Evolutionary conservation across 2,888 invertebrate species (phyloP), one percentile per base, ranked within the genome.

Genomic region (Magallana nippona): DNA sequence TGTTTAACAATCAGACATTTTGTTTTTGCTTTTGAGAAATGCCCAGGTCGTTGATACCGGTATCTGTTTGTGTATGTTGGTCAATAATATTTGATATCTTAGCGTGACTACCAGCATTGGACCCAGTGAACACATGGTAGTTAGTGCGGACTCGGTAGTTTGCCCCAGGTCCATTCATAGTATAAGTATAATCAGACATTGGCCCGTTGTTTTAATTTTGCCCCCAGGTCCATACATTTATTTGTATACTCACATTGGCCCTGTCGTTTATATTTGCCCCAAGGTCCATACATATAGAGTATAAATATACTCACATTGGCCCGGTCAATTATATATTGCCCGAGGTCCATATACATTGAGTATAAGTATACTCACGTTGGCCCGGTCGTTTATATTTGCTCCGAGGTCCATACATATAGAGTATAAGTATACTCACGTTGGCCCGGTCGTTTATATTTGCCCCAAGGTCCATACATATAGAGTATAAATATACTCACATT

Each of bases 251-350:
- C 95, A 98, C n/a, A n/a, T 97, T 97, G 93, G 98, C 98, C 91
- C 97, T 96, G 78, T 97, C 97, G 88, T 98, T 97, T 85, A 98
- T 96, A 94, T 98, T 97, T 11, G 97, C 97, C 77, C 98, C 98
- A 19, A 98, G 95, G 87, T 99, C 98, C 89, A 98, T 32, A 32
- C 2, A 32, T 32, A 2, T 32, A 32, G 3, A 5, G 32, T 32
- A 32, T 32, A 32, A 32, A 5, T 32, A 32, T 32, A 32, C 32
- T 32, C 32, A 32, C 5, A 32, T 32, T 97, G 93, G 98, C 98
- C 91, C 97, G 96, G 78, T 97, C 97, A 88, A 98, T 97, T 85
- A 98, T 96, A 94, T 98, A n/a, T 97, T 11, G 97, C 97, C 98
- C 98, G 19, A 98, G 95, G 87, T 99, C 98, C 89, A 98, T 32